Evolutionary conservation across 1,140 invertebrate species (phyloP).

Genomic region (Thaumatotibia leucotreta): DNA sequence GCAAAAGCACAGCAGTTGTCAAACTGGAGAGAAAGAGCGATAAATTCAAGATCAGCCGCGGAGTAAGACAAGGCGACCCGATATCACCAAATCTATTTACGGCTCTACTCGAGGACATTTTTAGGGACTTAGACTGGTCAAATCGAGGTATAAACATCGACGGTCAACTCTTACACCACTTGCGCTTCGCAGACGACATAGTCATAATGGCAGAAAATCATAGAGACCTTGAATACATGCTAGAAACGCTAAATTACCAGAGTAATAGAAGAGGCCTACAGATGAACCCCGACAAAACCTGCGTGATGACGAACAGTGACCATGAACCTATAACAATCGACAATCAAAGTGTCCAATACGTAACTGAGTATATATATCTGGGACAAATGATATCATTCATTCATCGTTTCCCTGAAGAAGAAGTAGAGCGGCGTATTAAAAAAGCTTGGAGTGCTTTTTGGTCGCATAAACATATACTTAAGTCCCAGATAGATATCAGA

Average conservation of each 20-base stretch:
- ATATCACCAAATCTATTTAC: conserved; percentile 42
- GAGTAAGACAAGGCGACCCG: conserved; percentile 34
- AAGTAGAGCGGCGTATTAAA: no score
- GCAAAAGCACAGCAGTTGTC: conserved; percentile 4
- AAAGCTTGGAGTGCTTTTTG: no score
- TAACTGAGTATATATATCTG: no score
- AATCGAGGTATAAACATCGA: conserved; percentile 34
- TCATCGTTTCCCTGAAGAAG: no score
- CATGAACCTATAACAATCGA: no score
- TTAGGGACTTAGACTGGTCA: conserved; percentile 31
- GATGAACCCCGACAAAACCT: not conserved
- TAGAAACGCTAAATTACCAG: not conserved
- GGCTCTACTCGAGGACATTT: conserved; percentile 25
- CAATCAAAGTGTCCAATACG: no score
- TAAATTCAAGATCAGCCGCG: conserved; percentile 37
- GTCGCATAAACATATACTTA: no score
- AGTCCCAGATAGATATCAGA: no score
- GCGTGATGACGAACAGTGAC: not conserved
- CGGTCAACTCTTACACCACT: conserved; percentile 32
- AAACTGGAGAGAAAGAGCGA: conserved; percentile 23
- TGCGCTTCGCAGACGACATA: conserved; percentile 51
- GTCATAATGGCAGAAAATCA: conserved; percentile 29
- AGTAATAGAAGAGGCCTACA: not conserved
- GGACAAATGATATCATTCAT: no score
- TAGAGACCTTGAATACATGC: conserved; percentile 22